Percentiles rank a stretch among this genome's conserved stretches.
Conservation (phyloP, 2,888 invertebrate species). For the Agrenia bidenticulata region DNA sequence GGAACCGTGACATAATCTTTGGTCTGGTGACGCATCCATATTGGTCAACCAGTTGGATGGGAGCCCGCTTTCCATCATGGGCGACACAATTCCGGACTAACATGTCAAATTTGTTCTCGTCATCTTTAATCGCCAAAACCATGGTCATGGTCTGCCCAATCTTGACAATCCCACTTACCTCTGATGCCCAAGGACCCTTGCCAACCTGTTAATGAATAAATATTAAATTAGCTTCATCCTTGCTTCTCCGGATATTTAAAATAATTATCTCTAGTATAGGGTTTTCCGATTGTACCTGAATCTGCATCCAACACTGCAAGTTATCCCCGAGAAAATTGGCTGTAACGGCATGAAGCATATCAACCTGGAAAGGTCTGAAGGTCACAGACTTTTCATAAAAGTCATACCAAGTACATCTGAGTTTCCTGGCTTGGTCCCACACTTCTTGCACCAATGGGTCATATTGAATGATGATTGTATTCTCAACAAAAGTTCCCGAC, state of each 20-base stretch:
- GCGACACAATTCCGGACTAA: constrained; percentile 90
- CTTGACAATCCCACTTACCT: constrained; percentile 92
- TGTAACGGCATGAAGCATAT: constrained; percentile 91
- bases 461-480: constrained; percentile 78
- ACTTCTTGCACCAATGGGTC: constrained; percentile 86
- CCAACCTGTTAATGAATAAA: constrained; percentile 63
- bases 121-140: constrained; percentile 93
- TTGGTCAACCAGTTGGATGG: constrained; percentile 89
- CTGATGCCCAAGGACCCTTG: constrained; percentile 95
- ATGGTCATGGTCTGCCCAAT: constrained; percentile 96
- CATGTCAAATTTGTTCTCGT: constrained; percentile 95
- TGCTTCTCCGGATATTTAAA: too few relatives aligned
- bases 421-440: constrained; percentile 90
- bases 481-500: constrained; percentile 90
- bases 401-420: constrained; percentile 94
- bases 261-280: too few relatives aligned
- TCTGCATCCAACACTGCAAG: constrained; percentile 96
- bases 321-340: constrained; percentile 95
- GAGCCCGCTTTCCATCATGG: constrained; percentile 89
- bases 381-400: constrained; percentile 94
- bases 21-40: constrained; percentile 90
- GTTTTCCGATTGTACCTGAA: too few relatives aligned
- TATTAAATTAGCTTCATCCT: background rate
- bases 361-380: constrained; percentile 91
- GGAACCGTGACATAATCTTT: constrained; percentile 89